phyloP scores from a whole-genome alignment of 2,113 vertebrate genomes.

The Lagopus leucura region DNA sequence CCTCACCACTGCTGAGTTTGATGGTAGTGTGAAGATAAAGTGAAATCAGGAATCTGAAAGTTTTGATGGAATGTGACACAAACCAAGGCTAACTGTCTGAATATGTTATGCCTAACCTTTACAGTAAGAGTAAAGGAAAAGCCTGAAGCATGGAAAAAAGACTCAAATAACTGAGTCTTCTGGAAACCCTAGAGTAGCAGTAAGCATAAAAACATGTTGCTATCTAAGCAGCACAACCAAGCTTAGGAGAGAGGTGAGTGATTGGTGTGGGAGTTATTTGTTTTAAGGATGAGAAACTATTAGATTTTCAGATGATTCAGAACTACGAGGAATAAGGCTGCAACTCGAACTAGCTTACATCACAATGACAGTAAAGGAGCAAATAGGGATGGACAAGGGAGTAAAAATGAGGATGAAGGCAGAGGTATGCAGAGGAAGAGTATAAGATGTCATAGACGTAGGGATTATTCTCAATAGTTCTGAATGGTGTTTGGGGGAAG shows the following conservation, averaged over 20 bases:
- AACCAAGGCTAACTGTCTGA: neutral
- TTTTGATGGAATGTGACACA: neutral
- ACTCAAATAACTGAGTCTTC: neutral
- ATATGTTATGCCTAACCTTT: neutral
- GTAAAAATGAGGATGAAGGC: neutral
- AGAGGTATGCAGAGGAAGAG: neutral
- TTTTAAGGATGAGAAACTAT: neutral
- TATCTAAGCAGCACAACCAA: neutral
- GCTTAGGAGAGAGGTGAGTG: neutral
- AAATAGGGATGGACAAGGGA: neutral
- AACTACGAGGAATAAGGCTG: neutral
- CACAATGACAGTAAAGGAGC: neutral
- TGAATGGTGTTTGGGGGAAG: neutral
- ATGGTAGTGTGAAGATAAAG: neutral
- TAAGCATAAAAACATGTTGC: neutral
- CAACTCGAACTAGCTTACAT: neutral
- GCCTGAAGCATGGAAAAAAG: neutral
- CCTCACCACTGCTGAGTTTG: neutral
- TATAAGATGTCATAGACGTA: neutral
- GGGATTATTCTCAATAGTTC: neutral
- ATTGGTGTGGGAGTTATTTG: neutral
- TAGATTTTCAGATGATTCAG: neutral
- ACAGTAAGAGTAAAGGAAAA: neutral
- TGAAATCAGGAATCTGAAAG: neutral
- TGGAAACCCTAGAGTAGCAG: neutral